Percentiles rank a stretch among this genome's conserved stretches.
These are phyloP conservation scores for Synaphobranchus kaupii DNA, from an alignment of 2,797 vertebrate species.

Conservation along the genomic window DNA sequence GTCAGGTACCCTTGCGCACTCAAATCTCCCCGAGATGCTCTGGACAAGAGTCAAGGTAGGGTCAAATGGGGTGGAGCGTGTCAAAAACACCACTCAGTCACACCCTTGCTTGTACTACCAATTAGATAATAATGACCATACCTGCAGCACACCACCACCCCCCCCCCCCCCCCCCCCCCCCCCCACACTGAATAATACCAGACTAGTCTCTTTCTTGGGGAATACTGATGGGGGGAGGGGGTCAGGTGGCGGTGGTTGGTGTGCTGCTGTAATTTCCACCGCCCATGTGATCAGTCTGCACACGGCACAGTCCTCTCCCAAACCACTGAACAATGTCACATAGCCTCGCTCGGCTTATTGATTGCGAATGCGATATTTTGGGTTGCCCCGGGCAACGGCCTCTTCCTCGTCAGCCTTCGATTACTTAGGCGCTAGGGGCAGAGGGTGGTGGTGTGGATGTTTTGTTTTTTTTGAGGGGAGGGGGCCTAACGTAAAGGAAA, in stretches of 20 bases:
- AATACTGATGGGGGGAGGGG: not conserved
- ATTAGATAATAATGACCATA: not conserved
- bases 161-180: not conserved
- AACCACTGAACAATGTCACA: constrained; percentile 9
- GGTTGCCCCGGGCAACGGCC: constrained; percentile 7
- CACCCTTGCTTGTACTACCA: not conserved
- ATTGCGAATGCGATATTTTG: constrained; percentile 10
- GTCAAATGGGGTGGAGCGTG: not conserved
- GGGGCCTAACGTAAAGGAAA: not conserved
- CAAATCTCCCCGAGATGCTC: not conserved
- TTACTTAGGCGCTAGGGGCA: constrained; percentile 1
- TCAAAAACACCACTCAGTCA: not conserved
- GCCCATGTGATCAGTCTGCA: not conserved
- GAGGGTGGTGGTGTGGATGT: not conserved
- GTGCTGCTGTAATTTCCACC: not conserved
- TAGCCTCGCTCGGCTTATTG: not conserved
- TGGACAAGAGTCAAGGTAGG: not conserved
- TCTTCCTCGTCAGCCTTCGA: not conserved
- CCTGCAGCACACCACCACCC: not conserved
- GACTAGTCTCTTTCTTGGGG: not conserved
- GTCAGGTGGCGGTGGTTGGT: not conserved
- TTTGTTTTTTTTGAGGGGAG: not conserved
- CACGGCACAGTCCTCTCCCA: not conserved
- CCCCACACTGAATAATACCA: not conserved
- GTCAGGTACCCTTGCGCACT: not conserved